Conservation (phyloP, 2,888 invertebrate genomes). For the Drymonia ruficornis region DNA sequence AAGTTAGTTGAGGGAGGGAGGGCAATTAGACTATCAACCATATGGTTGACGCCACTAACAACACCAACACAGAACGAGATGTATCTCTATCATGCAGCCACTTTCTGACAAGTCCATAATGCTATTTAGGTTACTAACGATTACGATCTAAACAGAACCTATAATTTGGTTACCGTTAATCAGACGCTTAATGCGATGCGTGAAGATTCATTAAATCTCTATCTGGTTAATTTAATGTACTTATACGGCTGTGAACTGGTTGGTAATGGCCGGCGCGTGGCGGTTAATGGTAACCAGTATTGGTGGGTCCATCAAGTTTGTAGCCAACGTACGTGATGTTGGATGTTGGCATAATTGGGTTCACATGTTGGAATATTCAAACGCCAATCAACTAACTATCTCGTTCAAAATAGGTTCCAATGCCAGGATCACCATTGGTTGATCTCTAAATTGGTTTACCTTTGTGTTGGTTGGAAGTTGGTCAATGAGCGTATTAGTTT, state of each 20-base stretch:
- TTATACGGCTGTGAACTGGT: slow-evolving; percentile 8
- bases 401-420: too few relatives aligned
- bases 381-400: too few relatives aligned
- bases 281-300: slow-evolving; percentile 48
- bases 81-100: not conserved
- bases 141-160: slow-evolving; percentile 5
- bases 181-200: not conserved
- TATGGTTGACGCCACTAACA: too few relatives aligned
- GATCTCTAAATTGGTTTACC: too few relatives aligned
- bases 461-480: slow-evolving; percentile 18
- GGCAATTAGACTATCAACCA: too few relatives aligned
- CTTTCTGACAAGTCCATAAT: not conserved
- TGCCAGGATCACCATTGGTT: too few relatives aligned
- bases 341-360: too few relatives aligned
- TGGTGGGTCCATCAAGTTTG: slow-evolving; percentile 1
- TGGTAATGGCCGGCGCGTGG: slow-evolving; percentile 29
- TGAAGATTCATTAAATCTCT: slow-evolving; percentile 3
- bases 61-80: too few relatives aligned
- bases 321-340: too few relatives aligned
- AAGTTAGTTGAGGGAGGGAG: too few relatives aligned
- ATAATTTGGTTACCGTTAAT: slow-evolving; percentile 3
- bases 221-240: slow-evolving; percentile 12
- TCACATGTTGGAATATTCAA: too few relatives aligned
- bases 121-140: slow-evolving; percentile 1
- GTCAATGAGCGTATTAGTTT: not conserved